phyloP scores from a whole-genome alignment of 1,140 invertebrate genomes.

The Microplitis demolitor region DNA sequence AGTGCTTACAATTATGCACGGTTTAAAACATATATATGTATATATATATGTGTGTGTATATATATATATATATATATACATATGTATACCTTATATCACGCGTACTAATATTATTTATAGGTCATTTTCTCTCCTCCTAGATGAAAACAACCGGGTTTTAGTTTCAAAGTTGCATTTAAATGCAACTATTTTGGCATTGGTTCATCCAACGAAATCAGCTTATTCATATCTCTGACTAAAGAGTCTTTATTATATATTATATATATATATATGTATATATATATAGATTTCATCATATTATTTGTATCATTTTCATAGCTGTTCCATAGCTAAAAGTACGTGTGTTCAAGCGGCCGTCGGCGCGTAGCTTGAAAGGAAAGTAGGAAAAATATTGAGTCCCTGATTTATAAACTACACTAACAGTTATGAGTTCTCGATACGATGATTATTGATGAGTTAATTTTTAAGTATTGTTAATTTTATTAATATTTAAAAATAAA shows the following conservation, averaged over 20 bases:
- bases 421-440: conserved; percentile 1
- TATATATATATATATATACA: conserved; percentile 21
- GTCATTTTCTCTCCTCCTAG: neutral
- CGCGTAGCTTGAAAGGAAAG: conserved; percentile 60
- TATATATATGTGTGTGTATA: neutral
- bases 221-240: neutral
- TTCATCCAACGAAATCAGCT: neutral
- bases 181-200: neutral
- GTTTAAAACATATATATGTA: conserved; percentile 21
- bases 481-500: no score
- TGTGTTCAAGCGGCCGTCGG: conserved; percentile 55
- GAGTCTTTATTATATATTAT: neutral
- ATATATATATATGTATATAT: conserved; percentile 18
- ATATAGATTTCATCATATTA: conserved; percentile 49
- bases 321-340: conserved; percentile 58
- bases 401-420: conserved; percentile 24
- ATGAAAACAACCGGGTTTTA: conserved; percentile 30
- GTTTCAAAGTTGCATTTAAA: conserved; percentile 11
- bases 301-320: conserved; percentile 22
- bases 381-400: conserved; percentile 55
- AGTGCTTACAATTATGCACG: conserved; percentile 3
- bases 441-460: neutral
- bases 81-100: conserved; percentile 33
- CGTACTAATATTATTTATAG: conserved; percentile 15
- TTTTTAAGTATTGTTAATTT: neutral